Evolutionary conservation across 2,113 vertebrate genomes (phyloP).

Genomic region (Oncorhynchus keta): DNA sequence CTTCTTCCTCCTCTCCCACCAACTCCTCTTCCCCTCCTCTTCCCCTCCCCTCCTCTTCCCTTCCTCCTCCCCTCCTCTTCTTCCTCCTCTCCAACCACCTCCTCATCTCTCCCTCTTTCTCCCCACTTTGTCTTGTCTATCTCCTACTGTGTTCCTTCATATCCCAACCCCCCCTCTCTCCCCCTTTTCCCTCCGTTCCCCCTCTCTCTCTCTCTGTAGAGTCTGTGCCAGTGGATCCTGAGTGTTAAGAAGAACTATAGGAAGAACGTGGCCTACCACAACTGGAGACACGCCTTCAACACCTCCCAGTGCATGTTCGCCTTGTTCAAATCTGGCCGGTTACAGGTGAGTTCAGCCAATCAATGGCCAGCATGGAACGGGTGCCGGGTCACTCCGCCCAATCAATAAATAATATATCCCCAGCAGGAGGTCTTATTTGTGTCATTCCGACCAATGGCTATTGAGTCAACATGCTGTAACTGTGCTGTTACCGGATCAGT

Average conservation of each 20-base stretch:
- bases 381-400: too few species aligned
- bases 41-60: not conserved
- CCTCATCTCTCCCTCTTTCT: not conserved
- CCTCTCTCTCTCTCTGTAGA: conserved; percentile 68
- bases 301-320: conserved; percentile 97
- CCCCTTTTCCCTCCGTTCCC: not conserved
- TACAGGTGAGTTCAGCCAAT: conserved; percentile 80
- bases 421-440: not conserved
- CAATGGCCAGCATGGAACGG: too few species aligned
- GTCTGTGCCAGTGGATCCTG: conserved; percentile 92
- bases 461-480: not conserved
- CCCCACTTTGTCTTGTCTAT: not conserved
- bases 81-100: not conserved
- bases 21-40: not conserved
- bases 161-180: conserved; percentile 13
- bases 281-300: conserved; percentile 98
- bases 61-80: too few species aligned
- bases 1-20: not conserved
- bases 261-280: conserved; percentile 94
- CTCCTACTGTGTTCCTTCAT: not conserved
- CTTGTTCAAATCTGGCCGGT: conserved; percentile 87
- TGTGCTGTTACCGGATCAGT: not conserved
- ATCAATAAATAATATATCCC: not conserved
- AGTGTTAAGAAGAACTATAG: conserved; percentile 99
- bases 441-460: not conserved